Evolutionary conservation across 2,113 vertebrate species (phyloP).

Genomic region (Tyto alba): DNA sequence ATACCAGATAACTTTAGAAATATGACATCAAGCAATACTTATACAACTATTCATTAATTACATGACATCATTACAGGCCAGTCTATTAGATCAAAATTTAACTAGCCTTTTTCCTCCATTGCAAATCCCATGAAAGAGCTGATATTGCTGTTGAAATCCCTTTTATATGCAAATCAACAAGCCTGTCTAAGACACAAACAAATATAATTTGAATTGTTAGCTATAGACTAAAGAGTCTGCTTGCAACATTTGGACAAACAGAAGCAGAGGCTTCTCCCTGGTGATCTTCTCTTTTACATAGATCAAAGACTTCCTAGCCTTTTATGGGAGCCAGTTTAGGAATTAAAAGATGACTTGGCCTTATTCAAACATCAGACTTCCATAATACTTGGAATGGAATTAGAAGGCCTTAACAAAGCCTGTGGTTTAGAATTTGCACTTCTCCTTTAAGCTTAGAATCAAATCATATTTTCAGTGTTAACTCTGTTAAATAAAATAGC

Average conservation of each 20-base stretch:
- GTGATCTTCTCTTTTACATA: slow-evolving; percentile 31
- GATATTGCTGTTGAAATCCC: not conserved
- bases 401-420: slow-evolving; percentile 22
- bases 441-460: slow-evolving; percentile 8
- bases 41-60: not conserved
- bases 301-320: slow-evolving; percentile 51
- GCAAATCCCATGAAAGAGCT: not conserved
- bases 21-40: not conserved
- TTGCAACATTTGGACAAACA: slow-evolving; percentile 57
- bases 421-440: slow-evolving; percentile 34
- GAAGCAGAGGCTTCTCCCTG: slow-evolving; percentile 40
- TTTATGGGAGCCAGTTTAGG: slow-evolving; percentile 38
- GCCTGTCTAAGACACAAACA: slow-evolving; percentile 14
- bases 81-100: not conserved
- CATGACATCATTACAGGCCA: not conserved
- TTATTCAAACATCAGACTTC: slow-evolving; percentile 46
- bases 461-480: slow-evolving; percentile 12
- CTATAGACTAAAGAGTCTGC: slow-evolving; percentile 14
- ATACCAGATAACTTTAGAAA: not conserved
- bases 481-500: not conserved
- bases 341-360: slow-evolving; percentile 42
- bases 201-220: slow-evolving; percentile 26
- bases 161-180: slow-evolving; percentile 50
- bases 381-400: slow-evolving; percentile 50
- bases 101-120: not conserved